phyloP scores from a whole-genome alignment of 2,888 invertebrate species.

The Emesis russula region DNA sequence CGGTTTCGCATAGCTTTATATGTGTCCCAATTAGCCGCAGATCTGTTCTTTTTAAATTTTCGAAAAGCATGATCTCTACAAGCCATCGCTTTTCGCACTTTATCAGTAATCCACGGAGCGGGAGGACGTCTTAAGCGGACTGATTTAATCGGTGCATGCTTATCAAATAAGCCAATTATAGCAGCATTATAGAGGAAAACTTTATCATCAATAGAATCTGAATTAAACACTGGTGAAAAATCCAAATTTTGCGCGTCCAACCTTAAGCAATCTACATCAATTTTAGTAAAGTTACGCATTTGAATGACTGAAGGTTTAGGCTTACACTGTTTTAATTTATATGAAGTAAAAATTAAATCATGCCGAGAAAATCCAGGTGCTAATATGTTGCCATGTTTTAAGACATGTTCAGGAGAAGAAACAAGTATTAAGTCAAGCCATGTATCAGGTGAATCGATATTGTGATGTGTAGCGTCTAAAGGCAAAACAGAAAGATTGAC shows the following conservation, averaged over 20 bases:
- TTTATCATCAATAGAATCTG: slow-evolving; percentile 29
- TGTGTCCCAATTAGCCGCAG: too few species aligned
- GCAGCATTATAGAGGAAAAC: neutral
- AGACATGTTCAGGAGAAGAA: neutral
- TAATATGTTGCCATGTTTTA: slow-evolving; percentile 16
- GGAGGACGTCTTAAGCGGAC: too few species aligned
- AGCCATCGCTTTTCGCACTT: too few species aligned
- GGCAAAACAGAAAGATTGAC: neutral
- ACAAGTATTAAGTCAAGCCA: neutral
- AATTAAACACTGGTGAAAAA: neutral
- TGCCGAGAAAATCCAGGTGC: slow-evolving; percentile 46
- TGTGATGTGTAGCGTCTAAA: neutral
- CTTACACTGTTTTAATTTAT: slow-evolving; percentile 38
- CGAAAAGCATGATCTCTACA: too few species aligned
- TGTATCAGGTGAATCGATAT: neutral
- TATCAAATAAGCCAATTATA: too few species aligned
- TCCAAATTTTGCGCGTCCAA: neutral
- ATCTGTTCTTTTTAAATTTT: too few species aligned
- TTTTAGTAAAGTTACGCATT: neutral
- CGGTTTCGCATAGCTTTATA: too few species aligned
- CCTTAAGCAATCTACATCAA: neutral
- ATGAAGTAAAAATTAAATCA: slow-evolving; percentile 33
- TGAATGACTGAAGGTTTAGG: neutral
- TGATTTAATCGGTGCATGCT: too few species aligned
- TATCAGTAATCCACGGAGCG: too few species aligned